Conservation (phyloP, 2,888 invertebrate genomes). For the Drepanosiphum platanoidis region DNA sequence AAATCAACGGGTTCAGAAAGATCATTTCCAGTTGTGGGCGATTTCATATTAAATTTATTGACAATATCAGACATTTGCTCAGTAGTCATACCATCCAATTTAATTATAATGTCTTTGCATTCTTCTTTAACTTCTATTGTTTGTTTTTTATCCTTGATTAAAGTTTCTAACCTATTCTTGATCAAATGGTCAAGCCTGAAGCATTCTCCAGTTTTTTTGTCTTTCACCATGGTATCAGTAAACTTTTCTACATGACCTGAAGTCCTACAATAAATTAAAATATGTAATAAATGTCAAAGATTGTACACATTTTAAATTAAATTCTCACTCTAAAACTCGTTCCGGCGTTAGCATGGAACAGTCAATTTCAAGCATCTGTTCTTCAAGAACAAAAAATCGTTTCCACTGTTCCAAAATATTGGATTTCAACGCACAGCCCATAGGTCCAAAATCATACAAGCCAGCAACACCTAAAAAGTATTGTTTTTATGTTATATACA, state of each 20-base stretch:
- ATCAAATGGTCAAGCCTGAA: constrained; percentile 97
- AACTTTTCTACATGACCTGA: constrained; percentile 99
- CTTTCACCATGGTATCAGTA: constrained; percentile 99
- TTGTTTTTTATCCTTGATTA: constrained; percentile 84
- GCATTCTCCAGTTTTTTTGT: constrained; percentile 94
- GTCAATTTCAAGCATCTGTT: constrained; percentile 98
- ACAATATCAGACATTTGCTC: constrained; percentile 89
- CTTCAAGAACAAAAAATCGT: constrained; percentile 94
- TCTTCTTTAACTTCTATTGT: constrained; percentile 77
- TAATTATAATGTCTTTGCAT: constrained; percentile 79
- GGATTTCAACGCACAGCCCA: constrained; percentile 98
- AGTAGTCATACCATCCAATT: constrained; percentile 91
- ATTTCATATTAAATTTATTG: constrained; percentile 89
- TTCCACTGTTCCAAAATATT: constrained; percentile 95
- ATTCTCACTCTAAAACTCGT: constrained; percentile 83
- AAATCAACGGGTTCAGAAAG: constrained; percentile 96
- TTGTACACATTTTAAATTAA: background rate
- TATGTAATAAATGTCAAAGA: background rate
- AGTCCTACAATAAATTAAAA: constrained; percentile 71
- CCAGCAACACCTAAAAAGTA: constrained; percentile 72
- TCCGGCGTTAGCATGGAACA: constrained; percentile 98
- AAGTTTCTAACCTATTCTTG: constrained; percentile 90
- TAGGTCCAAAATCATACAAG: constrained; percentile 98
- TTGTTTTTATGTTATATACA: too few relatives aligned
- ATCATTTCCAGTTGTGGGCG: constrained; percentile 94